phyloP scores from a whole-genome alignment of 2,888 invertebrate genomes.

The Sesia apiformis region DNA sequence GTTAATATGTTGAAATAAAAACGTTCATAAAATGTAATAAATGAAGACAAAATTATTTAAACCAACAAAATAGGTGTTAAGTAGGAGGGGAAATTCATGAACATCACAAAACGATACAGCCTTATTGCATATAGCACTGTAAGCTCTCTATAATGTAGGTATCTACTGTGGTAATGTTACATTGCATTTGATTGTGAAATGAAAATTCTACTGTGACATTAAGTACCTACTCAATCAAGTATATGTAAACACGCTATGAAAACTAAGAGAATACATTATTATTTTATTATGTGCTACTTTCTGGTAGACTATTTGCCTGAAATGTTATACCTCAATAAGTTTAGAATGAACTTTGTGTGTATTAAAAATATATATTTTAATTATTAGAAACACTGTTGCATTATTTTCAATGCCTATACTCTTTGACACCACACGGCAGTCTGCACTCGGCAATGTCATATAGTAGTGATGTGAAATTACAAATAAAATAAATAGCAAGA shows the following conservation, averaged over 20 bases:
- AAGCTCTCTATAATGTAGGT: conserved; percentile 10
- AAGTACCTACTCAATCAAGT: conserved; percentile 27
- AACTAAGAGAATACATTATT: conserved; percentile 41
- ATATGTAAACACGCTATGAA: conserved; percentile 25
- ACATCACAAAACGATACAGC: conserved; percentile 39
- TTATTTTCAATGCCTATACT: not conserved
- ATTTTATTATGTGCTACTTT: conserved; percentile 49
- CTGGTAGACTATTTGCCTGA: conserved; percentile 60
- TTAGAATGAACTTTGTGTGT: conserved; percentile 65
- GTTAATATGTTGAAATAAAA: conserved; percentile 35
- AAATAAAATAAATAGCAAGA: too few relatives aligned
- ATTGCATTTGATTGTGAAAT: conserved; percentile 43
- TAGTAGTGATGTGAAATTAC: too few relatives aligned
- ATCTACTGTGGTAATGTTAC: conserved; percentile 4
- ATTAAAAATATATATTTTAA: conserved; percentile 61
- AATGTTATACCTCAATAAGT: conserved; percentile 69
- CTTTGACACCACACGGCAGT: too few relatives aligned
- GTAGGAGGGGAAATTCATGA: conserved; percentile 21
- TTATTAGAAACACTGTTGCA: conserved; percentile 28
- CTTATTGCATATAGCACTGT: conserved; percentile 18
- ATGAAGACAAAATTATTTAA: too few relatives aligned
- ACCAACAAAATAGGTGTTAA: conserved; percentile 11
- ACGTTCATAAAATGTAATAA: conserved; percentile 18
- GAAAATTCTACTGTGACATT: conserved; percentile 7
- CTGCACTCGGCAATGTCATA: too few relatives aligned